A percentile compares a stretch with the other conserved stretches of the same genome.
These are phyloP conservation scores for Bradypus variegatus DNA, from an alignment of 2,797 vertebrate genomes.

Conservation along the genomic window DNA sequence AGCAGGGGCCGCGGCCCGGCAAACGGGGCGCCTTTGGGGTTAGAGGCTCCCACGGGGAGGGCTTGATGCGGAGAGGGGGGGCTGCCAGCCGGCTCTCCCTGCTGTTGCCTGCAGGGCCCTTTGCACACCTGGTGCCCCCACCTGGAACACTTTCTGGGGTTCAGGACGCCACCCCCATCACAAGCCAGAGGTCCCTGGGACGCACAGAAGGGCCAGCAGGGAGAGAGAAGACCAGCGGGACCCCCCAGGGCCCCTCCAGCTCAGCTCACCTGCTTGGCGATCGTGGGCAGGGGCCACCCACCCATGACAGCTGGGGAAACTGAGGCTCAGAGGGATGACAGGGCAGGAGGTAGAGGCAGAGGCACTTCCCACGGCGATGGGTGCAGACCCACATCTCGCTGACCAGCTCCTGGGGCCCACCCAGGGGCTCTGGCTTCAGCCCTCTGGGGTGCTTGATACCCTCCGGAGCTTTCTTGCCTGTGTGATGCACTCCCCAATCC, in stretches of 20 bases:
- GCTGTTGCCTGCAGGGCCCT: not conserved
- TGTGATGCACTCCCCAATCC: not conserved
- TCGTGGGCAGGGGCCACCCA: not conserved
- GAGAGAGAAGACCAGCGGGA: no score
- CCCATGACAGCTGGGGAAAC: not conserved
- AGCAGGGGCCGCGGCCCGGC: not conserved
- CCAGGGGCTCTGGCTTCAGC: not conserved
- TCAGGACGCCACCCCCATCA: not conserved
- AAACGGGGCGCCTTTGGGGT: not conserved
- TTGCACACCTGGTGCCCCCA: not conserved
- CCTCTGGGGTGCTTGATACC: not conserved
- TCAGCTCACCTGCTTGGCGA: not conserved
- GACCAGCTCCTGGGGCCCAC: not conserved
- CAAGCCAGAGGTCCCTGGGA: not conserved
- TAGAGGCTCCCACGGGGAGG: not conserved
- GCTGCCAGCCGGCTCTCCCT: not conserved
- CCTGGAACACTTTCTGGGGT: not conserved
- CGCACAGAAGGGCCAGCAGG: no score
- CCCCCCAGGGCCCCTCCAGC: not conserved
- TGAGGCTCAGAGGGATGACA: not conserved
- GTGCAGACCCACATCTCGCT: rapidly evolving
- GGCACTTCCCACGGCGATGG: not conserved
- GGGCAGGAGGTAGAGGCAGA: not conserved
- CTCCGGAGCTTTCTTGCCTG: not conserved
- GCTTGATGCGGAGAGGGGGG: not conserved